A percentile compares a stretch with the other conserved stretches of the same genome.
Conservation (phyloP, 2,888 invertebrate species). For the Agrochola macilenta region DNA sequence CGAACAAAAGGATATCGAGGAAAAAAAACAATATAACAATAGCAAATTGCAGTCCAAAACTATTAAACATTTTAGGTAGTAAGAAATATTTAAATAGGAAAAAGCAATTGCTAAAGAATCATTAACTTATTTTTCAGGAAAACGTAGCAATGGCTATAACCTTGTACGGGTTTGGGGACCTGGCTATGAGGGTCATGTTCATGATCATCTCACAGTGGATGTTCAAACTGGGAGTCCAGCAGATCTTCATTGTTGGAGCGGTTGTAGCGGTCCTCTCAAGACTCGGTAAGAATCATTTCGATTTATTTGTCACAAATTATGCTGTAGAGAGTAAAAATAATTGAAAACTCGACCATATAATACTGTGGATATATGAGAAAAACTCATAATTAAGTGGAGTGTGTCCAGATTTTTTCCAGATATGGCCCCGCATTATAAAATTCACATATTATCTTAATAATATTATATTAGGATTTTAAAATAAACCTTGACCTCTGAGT, state of each 20-base stretch:
- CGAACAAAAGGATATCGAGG: no score
- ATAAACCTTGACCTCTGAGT: neutral
- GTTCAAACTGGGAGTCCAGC: constrained; percentile 41
- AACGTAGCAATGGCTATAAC: constrained; percentile 45
- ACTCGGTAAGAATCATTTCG: constrained; percentile 30
- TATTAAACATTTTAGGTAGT: no score
- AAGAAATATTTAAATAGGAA: no score
- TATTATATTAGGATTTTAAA: neutral
- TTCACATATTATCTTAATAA: neutral
- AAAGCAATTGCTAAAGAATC: neutral
- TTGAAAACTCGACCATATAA: neutral
- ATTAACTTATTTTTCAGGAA: constrained; percentile 32
- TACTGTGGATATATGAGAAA: neutral
- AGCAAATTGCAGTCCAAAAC: no score
- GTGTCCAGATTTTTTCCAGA: neutral
- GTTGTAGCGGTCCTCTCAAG: constrained; percentile 45
- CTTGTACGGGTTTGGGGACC: constrained; percentile 48
- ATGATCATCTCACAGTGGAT: constrained; percentile 51
- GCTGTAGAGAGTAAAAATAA: neutral
- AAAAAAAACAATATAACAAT: no score
- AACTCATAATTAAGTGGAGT: neutral
- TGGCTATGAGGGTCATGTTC: constrained; percentile 43
- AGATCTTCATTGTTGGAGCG: constrained; percentile 44
- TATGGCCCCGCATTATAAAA: neutral
- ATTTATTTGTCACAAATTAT: no score